These are phyloP conservation scores for Heliangelus exortis DNA, from an alignment of 2,797 vertebrate genomes.

Conservation along the genomic window DNA sequence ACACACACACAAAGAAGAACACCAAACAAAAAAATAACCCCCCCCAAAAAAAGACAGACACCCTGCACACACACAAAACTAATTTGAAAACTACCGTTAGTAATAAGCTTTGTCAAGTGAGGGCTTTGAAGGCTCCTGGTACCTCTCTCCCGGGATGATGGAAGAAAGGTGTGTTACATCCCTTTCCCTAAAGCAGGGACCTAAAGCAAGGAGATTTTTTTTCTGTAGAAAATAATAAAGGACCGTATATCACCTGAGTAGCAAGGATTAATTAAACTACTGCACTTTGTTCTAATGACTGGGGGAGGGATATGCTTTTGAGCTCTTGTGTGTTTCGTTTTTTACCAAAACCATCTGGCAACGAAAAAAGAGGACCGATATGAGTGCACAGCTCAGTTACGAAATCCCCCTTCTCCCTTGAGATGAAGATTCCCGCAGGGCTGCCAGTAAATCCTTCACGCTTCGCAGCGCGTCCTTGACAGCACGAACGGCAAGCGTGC, in stretches of 20 bases:
- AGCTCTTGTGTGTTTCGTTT: fast-evolving
- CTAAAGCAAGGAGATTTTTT: fast-evolving
- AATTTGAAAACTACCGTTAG: background rate
- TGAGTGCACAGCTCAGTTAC: fast-evolving
- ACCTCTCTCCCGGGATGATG: fast-evolving
- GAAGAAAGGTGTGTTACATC: fast-evolving
- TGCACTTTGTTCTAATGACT: fast-evolving
- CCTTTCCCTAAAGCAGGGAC: fast-evolving
- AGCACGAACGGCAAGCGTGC: fast-evolving
- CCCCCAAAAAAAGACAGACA: too few relatives aligned
- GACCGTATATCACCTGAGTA: fast-evolving
- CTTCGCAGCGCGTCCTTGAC: background rate
- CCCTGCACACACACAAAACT: background rate
- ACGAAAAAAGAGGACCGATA: fast-evolving
- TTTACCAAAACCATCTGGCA: background rate
- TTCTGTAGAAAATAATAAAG: background rate
- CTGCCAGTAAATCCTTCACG: fast-evolving
- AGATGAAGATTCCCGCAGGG: fast-evolving
- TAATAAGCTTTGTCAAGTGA: background rate
- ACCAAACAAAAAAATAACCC: too few relatives aligned
- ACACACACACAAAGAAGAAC: too few relatives aligned
- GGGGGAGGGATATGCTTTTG: background rate
- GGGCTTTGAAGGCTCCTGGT: fast-evolving
- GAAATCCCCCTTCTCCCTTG: fast-evolving
- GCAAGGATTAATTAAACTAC: fast-evolving